Base-by-base conservation (phyloP, 2,797 vertebrate genomes). In the Ataeniobius toweri region DNA sequence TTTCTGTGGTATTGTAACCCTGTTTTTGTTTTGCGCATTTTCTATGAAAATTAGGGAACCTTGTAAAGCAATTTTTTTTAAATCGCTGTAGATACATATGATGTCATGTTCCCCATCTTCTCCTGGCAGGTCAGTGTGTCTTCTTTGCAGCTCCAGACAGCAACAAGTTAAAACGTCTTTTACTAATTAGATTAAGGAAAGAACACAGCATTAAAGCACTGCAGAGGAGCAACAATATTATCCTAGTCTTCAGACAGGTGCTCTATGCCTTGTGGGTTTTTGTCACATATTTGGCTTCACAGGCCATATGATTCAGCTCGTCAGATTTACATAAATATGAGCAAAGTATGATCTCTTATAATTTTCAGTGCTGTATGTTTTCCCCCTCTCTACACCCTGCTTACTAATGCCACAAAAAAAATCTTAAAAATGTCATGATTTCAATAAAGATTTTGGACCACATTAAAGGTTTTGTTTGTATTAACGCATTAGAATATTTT, bases 151-250 rank as follows among this genome's bases (percentile, higher is more conserved):
- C 51, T 75, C 69, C 71, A 28, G 59, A 65, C 75, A 9, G 2
- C 12, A 73, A 65, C 48, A 39, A 6, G 7, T 73, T 88, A 81
- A 87, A 56, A 56, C 75, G 26, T 16, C n/a, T 58, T 20, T 36
- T 14, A 4, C 75, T 89, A 88, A 91, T 89, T 84, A 59, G 82
- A 68, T 89, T 85, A 83, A 39, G 46, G 1, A 18, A 44, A 14
- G 16, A 58, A 39, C 59, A 71, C 13, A 0, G 22, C 7, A 50
- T 55, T n/a, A 58, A 80, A 75, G 85, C 56, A 18, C 39, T 61
- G 73, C 22, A 71, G 16, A 3, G 24, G 44, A 67, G 22, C 65
- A 70, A 56, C 6, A 16, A 55, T 3, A 2, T 78, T 81, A 81
- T 4, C 5, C 58, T 73, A 12, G 48, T 63, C 56, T 56, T 67